phyloP scores from a whole-genome alignment of 2,113 vertebrate species.

The Austrofundulus limnaeus region DNA sequence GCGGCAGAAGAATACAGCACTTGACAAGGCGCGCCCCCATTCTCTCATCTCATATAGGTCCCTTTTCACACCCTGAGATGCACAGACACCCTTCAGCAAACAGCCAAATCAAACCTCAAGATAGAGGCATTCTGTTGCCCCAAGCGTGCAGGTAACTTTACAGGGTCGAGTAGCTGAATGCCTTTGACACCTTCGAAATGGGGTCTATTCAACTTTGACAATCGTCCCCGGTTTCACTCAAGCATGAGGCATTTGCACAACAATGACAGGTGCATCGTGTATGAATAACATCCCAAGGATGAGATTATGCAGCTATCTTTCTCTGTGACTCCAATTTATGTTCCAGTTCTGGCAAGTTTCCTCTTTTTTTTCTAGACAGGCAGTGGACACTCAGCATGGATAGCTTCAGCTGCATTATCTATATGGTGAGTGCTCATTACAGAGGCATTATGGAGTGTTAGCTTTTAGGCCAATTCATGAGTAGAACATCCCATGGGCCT shows the following conservation, averaged over 20 bases:
- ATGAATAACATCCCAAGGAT: slow-evolving; percentile 62
- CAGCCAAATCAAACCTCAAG: slow-evolving; percentile 60
- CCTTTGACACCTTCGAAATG: slow-evolving; percentile 73
- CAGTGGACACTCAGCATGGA: slow-evolving; percentile 24
- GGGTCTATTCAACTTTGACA: slow-evolving; percentile 70
- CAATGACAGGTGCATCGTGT: slow-evolving; percentile 62
- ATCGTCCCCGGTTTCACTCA: slow-evolving; percentile 63
- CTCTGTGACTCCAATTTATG: slow-evolving; percentile 41
- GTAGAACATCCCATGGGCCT: slow-evolving; percentile 48
- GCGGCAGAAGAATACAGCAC: slow-evolving; percentile 70
- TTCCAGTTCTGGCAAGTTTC: slow-evolving; percentile 27
- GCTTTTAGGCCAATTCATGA: slow-evolving; percentile 32
- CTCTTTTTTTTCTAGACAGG: slow-evolving; percentile 41
- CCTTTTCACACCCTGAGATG: slow-evolving; percentile 68
- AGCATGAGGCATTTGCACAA: slow-evolving; percentile 70
- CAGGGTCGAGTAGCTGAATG: slow-evolving; percentile 60
- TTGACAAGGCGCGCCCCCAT: slow-evolving; percentile 67
- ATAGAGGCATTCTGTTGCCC: slow-evolving; percentile 64
- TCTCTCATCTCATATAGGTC: slow-evolving; percentile 60
- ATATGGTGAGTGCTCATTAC: neutral
- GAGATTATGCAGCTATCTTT: slow-evolving; percentile 58
- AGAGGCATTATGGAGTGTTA: slow-evolving; percentile 35
- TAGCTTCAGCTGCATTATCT: slow-evolving; percentile 27
- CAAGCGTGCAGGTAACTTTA: slow-evolving; percentile 67
- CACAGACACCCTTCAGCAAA: slow-evolving; percentile 72